Conservation (phyloP, 1,140 invertebrate species). For the Listronotus bonariensis region DNA sequence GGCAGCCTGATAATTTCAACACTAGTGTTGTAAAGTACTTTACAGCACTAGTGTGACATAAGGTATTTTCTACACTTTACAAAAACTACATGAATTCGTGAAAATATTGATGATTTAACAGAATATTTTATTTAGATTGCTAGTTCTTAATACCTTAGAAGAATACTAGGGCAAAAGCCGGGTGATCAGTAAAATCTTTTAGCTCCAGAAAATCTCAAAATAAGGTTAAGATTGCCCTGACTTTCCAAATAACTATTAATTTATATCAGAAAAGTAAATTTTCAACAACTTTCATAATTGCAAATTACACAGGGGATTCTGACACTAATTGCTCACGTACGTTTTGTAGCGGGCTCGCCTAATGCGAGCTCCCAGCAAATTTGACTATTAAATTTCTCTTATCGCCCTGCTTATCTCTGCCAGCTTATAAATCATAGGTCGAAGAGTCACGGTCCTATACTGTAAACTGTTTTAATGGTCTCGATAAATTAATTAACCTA, state of each 20-base stretch:
- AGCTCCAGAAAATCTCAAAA: constrained; percentile 2
- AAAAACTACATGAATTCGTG: too few species aligned
- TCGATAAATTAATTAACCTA: constrained; percentile 36
- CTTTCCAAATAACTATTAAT: constrained; percentile 19
- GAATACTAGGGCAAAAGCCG: too few species aligned
- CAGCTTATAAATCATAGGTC: constrained; percentile 38
- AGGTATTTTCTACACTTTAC: too few species aligned
- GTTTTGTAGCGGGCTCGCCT: constrained; percentile 26
- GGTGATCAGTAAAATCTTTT: too few species aligned
- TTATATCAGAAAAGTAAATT: constrained; percentile 27
- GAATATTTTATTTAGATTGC: too few species aligned
- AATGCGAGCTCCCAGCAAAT: constrained; percentile 33
- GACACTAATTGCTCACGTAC: constrained; percentile 40
- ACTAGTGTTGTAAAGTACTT: too few species aligned
- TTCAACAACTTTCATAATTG: constrained; percentile 35
- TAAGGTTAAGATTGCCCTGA: constrained; percentile 7
- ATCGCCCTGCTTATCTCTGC: constrained; percentile 33
- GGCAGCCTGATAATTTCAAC: too few species aligned
- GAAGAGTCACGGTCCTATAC: constrained; percentile 36
- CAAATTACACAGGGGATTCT: constrained; percentile 29
- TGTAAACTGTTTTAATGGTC: constrained; percentile 31
- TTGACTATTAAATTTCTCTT: constrained; percentile 41
- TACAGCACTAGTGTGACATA: too few species aligned
- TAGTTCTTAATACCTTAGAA: too few species aligned
- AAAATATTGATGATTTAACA: too few species aligned